A percentile compares a stretch with the other conserved stretches of the same genome.
phyloP scores from a whole-genome alignment of 1,140 invertebrate species.

The Drosophila pectinifera region DNA sequence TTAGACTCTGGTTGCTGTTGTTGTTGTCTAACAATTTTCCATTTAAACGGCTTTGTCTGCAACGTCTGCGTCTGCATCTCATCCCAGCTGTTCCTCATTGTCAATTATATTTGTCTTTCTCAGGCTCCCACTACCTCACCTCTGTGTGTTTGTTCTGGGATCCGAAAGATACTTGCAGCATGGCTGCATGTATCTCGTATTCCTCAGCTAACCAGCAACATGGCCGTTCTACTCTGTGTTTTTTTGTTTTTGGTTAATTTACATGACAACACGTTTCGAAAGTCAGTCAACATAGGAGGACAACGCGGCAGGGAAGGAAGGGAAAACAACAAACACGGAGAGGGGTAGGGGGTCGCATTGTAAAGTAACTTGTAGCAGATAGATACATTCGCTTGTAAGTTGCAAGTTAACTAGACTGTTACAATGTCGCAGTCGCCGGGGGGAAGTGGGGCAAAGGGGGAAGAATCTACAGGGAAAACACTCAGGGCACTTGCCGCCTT shows the following conservation, averaged over 20 bases:
- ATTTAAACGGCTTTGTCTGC: constrained; percentile 45
- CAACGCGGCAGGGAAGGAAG: constrained; percentile 11
- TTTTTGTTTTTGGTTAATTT: constrained; percentile 71
- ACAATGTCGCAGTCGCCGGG: constrained; percentile 56
- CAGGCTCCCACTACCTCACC: constrained; percentile 45
- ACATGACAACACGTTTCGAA: constrained; percentile 82
- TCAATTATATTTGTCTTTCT: constrained; percentile 73
- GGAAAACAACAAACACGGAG: constrained; percentile 22
- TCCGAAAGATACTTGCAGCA: constrained; percentile 45
- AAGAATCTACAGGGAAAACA: constrained; percentile 2
- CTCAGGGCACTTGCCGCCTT: constrained; percentile 61
- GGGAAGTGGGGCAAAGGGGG: background rate
- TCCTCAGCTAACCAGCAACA: constrained; percentile 58
- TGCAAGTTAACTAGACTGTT: constrained; percentile 81
- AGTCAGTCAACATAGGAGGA: constrained; percentile 66
- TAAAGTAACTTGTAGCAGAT: constrained; percentile 69
- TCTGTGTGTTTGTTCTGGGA: constrained; percentile 51
- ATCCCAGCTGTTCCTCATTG: constrained; percentile 38
- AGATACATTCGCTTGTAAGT: constrained; percentile 74
- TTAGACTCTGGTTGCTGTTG: background rate
- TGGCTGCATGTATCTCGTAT: constrained; percentile 32
- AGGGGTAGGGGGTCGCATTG: constrained; percentile 22
- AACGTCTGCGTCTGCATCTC: constrained; percentile 28
- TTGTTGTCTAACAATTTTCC: constrained; percentile 46
- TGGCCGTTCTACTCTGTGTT: constrained; percentile 39